Evolutionary conservation across 2,888 invertebrate genomes (phyloP), one percentile per base, ranked within the genome.

Genomic region (Ennomos erosarius): DNA sequence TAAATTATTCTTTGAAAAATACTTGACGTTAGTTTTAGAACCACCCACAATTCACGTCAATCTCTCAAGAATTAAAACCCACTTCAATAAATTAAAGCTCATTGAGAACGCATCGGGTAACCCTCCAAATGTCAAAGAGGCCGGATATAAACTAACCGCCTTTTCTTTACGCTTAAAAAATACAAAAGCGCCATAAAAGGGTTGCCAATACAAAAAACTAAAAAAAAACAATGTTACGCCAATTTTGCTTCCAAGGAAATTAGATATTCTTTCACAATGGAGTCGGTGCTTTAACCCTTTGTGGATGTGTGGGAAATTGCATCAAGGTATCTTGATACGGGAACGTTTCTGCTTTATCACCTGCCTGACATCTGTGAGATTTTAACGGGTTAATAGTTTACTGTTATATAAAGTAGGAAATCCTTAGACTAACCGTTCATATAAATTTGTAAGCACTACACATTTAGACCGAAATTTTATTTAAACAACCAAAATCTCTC

Each of bases 141-240:
- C 90, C 91, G 92, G 92, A 92, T 89, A 92, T 91, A 92, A 92
- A 92, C 92, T 88, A 85, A 90, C 91, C 92, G 92, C 92, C 92
- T 90, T 89, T 92, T 92, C 90, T 91, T 92, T 90, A 81, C 92
- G 86, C 91, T 81, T 70, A 70, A 78, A 83, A 81, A 81, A 77
- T 70, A 88, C 84, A 87, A 87, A 84, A 80, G 80, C 80, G 81
- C 81, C 84, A 83, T 71, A 79, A 84, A 88, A 84, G 85, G 87
- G 87, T 85, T 85, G 73, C 70, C 68, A 73, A 75, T 63, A 80
- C 70, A 83, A 84, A 85, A 84, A 85, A 81, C 65, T 67, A 57
- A 59, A 66, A 76, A 74, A 74, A 80, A 71, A 85, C 85, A 85
- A 87, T 89, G 91, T 89, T 90, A 90, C 92, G 91, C 87, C 92